A percentile compares a stretch with the other conserved stretches of the same genome.
Evolutionary conservation across 2,113 vertebrate species (phyloP).

Genomic region (Austrofundulus limnaeus): DNA sequence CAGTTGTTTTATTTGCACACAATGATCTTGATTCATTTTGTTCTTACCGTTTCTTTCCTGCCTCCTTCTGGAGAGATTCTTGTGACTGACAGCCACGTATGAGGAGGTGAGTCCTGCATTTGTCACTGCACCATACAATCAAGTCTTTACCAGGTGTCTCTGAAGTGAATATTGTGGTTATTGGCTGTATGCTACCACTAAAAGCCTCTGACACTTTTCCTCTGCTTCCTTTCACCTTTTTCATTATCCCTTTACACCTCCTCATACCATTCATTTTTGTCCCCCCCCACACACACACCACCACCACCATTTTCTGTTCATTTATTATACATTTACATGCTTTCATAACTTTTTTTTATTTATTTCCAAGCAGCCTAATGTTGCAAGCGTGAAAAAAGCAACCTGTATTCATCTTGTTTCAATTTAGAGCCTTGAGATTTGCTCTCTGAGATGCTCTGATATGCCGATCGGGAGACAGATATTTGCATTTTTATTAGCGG

Average conservation of each 20-base stretch:
- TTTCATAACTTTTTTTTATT: constrained; percentile 51
- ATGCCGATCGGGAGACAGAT: constrained; percentile 53
- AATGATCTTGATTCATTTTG: neutral
- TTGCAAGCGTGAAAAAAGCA: constrained; percentile 32
- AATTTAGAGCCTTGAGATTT: constrained; percentile 62
- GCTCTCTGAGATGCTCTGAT: constrained; percentile 62
- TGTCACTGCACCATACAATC: constrained; percentile 48
- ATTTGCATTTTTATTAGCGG: constrained; percentile 78
- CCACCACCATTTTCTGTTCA: constrained; percentile 23
- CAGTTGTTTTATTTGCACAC: constrained; percentile 10
- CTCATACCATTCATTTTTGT: constrained; percentile 7
- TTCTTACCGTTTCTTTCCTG: too few species aligned
- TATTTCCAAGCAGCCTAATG: constrained; percentile 52
- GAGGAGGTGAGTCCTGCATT: constrained; percentile 7
- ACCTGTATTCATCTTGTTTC: constrained; percentile 74
- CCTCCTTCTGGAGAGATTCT: neutral
- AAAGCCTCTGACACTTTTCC: constrained; percentile 23
- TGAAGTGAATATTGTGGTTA: constrained; percentile 17
- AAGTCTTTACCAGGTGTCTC: constrained; percentile 31
- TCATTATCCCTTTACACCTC: neutral
- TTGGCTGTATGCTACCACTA: constrained; percentile 7
- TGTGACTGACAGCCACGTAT: constrained; percentile 53
- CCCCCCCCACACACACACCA: too few species aligned
- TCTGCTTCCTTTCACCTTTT: constrained; percentile 10
- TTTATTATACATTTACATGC: constrained; percentile 30